These are phyloP conservation scores for Strongylocentrotus purpuratus DNA, from an alignment of 35 echinoderm and acorn worm genomes.

Conservation along the genomic window DNA sequence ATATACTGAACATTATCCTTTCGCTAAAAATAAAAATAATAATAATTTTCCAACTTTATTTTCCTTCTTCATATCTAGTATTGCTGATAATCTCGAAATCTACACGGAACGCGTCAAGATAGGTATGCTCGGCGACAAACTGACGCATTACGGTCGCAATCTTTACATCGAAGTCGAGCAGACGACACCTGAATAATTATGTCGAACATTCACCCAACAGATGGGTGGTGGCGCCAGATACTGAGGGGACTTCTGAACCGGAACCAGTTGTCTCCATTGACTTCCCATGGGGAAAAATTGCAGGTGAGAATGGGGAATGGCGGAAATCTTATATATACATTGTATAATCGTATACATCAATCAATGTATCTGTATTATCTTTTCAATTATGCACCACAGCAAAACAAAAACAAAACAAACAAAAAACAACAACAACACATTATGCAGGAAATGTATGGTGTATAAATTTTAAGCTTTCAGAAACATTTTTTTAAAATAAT, in stretches of 20 bases:
- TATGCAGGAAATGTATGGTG: no score
- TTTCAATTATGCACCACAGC: no score
- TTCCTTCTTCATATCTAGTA: conserved; percentile 41
- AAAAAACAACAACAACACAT: no score
- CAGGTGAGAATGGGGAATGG: conserved; percentile 39
- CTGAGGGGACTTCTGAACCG: conserved; percentile 20
- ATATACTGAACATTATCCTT: no score
- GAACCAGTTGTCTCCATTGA: conserved; percentile 48
- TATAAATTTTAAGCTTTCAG: no score
- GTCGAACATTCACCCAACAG: background rate
- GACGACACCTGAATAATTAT: conserved; percentile 46
- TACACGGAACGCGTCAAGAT: conserved; percentile 72
- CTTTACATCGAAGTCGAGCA: conserved; percentile 57
- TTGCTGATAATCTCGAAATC: conserved; percentile 72
- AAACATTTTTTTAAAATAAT: no score
- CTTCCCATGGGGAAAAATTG: conserved; percentile 37
- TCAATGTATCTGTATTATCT: no score
- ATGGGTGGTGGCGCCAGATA: conserved; percentile 25
- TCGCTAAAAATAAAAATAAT: no score
- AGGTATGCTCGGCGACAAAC: conserved; percentile 29
- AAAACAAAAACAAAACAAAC: no score
- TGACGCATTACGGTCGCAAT: conserved; percentile 50
- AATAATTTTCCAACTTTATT: background rate
- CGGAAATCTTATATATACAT: no score
- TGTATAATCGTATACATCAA: no score